phyloP scores from a whole-genome alignment of 2,797 vertebrate genomes.

The Tapera naevia region DNA sequence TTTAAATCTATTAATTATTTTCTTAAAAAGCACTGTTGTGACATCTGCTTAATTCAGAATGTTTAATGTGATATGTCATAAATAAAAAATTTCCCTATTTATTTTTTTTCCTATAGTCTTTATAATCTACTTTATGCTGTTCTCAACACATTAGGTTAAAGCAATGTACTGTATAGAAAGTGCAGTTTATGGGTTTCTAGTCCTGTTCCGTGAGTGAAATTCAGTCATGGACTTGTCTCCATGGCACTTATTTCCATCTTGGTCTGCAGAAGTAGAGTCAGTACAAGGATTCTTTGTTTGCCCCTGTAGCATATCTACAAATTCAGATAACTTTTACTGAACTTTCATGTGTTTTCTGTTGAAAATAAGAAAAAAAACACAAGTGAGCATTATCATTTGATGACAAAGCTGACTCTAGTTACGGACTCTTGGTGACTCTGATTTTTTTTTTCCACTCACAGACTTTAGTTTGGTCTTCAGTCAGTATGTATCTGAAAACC shows the following conservation, averaged over 20 bases:
- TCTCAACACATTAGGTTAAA: background rate
- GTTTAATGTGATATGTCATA: background rate
- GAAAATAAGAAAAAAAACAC: background rate
- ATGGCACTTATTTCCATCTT: background rate
- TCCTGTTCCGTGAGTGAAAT: background rate
- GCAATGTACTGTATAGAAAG: background rate
- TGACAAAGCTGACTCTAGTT: background rate
- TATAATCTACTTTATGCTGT: background rate
- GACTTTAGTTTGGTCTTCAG: background rate
- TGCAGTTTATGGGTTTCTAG: background rate
- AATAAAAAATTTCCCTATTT: background rate
- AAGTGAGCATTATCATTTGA: background rate
- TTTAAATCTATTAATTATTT: background rate
- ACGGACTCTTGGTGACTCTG: background rate
- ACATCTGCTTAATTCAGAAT: background rate
- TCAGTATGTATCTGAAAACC: background rate
- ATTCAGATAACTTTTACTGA: too few relatives aligned
- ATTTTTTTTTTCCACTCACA: background rate
- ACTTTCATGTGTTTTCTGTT: too few relatives aligned
- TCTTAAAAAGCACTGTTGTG: background rate
- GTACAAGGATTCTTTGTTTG: background rate
- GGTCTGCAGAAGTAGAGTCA: background rate
- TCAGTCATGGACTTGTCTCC: background rate
- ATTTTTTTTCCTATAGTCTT: background rate
- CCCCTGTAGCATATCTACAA: background rate